Evolutionary conservation across 1,140 invertebrate species (phyloP).

Genomic region (Apocrypta bakeri): DNA sequence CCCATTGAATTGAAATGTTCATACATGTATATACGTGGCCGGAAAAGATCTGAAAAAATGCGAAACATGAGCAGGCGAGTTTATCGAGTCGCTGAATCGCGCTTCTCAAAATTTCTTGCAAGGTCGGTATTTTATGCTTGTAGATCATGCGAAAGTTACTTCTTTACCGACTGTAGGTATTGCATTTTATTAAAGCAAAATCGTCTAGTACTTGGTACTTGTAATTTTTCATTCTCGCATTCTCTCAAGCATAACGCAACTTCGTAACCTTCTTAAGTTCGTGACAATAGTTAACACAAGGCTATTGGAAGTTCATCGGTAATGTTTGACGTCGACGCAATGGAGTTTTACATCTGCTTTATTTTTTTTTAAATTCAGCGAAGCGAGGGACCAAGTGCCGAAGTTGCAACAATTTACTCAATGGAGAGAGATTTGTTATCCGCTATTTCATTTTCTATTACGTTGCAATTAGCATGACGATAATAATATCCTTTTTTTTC

Average conservation of each 20-base stretch:
- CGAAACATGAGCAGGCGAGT: constrained; percentile 50
- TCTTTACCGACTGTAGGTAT: background rate
- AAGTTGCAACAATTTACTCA: constrained; percentile 42
- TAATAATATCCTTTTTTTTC: background rate
- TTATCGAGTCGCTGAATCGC: constrained; percentile 30
- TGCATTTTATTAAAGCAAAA: too few species aligned
- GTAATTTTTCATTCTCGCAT: too few species aligned
- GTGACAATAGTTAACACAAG: background rate
- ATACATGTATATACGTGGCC: constrained; percentile 61
- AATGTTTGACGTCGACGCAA: constrained; percentile 3
- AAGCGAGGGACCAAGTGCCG: constrained; percentile 40
- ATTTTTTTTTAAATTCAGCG: constrained; percentile 36
- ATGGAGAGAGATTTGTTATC: constrained; percentile 1
- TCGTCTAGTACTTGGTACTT: background rate
- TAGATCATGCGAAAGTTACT: background rate
- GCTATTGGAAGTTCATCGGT: background rate
- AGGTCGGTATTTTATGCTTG: background rate
- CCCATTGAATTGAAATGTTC: constrained; percentile 32
- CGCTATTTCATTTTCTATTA: background rate
- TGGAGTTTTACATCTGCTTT: constrained; percentile 24
- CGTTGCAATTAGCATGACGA: too few species aligned
- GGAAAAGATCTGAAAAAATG: constrained; percentile 62
- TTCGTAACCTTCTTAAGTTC: background rate
- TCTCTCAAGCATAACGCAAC: background rate
- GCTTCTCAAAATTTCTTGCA: constrained; percentile 16